Evolutionary conservation across 2,797 vertebrate genomes (phyloP).

Genomic region (Anniella stebbinsi): DNA sequence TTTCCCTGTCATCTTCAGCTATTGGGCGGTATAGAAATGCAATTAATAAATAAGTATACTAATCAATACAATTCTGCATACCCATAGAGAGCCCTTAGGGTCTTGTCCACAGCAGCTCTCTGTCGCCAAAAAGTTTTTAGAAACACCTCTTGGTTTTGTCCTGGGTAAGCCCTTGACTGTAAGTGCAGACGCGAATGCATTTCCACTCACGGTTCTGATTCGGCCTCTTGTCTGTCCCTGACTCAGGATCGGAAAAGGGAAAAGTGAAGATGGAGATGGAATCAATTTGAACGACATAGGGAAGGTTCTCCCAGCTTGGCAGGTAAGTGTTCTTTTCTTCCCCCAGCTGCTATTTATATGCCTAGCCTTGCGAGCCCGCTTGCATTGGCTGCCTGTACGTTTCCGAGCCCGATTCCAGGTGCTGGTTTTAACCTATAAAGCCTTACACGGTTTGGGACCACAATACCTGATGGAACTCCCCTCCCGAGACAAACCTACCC

Average conservation of each 20-base stretch:
- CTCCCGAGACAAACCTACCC: no score
- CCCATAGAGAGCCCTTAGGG: neutral
- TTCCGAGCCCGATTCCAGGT: no score
- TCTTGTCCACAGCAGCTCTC: neutral
- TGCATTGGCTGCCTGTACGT: no score
- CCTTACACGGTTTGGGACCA: no score
- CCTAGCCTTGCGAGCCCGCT: neutral
- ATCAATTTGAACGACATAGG: constrained; percentile 96
- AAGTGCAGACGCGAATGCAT: neutral
- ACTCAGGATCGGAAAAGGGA: constrained; percentile 90
- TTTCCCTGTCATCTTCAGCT: neutral
- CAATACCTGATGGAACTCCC: no score
- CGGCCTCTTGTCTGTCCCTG: constrained; percentile 48
- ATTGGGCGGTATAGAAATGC: no score
- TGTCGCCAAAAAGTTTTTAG: no score
- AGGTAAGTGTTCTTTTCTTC: constrained; percentile 80
- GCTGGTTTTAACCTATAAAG: no score
- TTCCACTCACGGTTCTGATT: no score
- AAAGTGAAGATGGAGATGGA: constrained; percentile 89
- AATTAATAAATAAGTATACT: neutral
- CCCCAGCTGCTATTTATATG: neutral
- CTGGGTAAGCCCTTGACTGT: neutral
- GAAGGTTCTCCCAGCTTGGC: constrained; percentile 92
- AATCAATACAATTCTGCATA: neutral
- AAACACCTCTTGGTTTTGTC: neutral